Percentiles rank a stretch among this genome's conserved stretches.
These are phyloP conservation scores for Lasioglossum albipes DNA, from an alignment of 1,140 invertebrate species.

Conservation along the genomic window DNA sequence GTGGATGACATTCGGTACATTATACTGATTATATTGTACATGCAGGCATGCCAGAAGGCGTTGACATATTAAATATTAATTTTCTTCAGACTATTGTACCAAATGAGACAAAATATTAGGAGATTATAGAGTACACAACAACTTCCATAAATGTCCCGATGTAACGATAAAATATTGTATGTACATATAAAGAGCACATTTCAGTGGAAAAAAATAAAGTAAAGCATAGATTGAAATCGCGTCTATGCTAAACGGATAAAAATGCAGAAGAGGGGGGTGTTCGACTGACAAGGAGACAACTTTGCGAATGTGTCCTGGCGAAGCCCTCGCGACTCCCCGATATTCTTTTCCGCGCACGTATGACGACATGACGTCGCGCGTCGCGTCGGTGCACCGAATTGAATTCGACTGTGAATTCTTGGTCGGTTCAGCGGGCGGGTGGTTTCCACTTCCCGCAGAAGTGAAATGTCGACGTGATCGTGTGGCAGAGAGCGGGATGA, in stretches of 20 bases:
- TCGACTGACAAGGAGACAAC: not conserved
- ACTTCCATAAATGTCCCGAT: too few relatives aligned
- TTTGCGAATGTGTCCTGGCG: slow-evolving; percentile 6
- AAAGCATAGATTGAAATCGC: not conserved
- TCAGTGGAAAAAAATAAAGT: not conserved
- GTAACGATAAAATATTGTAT: too few relatives aligned
- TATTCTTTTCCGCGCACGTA: slow-evolving; percentile 49
- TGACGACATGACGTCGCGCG: slow-evolving; percentile 32
- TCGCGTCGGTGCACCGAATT: slow-evolving; percentile 36
- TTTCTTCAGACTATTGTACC: too few relatives aligned
- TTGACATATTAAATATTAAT: too few relatives aligned
- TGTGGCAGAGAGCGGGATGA: not conserved
- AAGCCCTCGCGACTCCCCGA: not conserved
- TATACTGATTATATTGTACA: too few relatives aligned
- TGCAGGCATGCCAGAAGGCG: too few relatives aligned
- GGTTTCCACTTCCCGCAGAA: not conserved
- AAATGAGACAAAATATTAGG: too few relatives aligned
- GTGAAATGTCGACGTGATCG: slow-evolving; percentile 21
- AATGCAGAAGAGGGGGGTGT: not conserved
- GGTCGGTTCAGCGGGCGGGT: not conserved
- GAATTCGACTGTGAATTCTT: slow-evolving; percentile 42
- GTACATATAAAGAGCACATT: too few relatives aligned
- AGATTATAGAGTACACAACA: too few relatives aligned
- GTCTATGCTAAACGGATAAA: not conserved
- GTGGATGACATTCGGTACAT: too few relatives aligned